phyloP scores from a whole-genome alignment of 2,113 vertebrate genomes.

The Rhinolophus ferrumequinum region DNA sequence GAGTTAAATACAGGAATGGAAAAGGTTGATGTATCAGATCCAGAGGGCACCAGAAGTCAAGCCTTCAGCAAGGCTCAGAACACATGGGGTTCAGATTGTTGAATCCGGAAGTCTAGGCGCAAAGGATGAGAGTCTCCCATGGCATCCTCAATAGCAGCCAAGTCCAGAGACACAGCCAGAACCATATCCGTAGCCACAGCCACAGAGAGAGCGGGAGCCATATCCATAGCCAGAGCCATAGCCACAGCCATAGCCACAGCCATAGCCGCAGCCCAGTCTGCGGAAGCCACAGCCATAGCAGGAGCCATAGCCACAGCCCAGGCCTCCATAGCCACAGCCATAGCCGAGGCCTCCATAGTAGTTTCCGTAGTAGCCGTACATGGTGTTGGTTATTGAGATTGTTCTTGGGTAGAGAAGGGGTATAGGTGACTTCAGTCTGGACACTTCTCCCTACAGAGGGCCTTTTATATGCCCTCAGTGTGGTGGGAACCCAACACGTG shows the following conservation, averaged over 20 bases:
- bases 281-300: background rate
- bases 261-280: background rate
- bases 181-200: background rate
- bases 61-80: background rate
- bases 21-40: background rate
- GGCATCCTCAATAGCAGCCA: background rate
- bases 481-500: background rate
- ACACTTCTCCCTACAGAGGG: background rate
- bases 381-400: conserved; percentile 1
- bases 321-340: too few relatives aligned
- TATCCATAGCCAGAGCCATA: background rate
- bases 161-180: conserved; percentile 22
- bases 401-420: background rate
- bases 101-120: background rate
- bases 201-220: background rate
- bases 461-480: conserved; percentile 32
- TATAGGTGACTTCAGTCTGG: conserved; percentile 3
- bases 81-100: background rate
- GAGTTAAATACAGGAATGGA: background rate
- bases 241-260: background rate
- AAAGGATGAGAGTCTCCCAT: background rate
- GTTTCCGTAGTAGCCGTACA: conserved; percentile 44
- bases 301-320: background rate
- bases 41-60: background rate
- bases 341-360: background rate